These are phyloP conservation scores for Pristionchus pacificus DNA, from an alignment of 1,140 invertebrate genomes.

Conservation along the genomic window DNA sequence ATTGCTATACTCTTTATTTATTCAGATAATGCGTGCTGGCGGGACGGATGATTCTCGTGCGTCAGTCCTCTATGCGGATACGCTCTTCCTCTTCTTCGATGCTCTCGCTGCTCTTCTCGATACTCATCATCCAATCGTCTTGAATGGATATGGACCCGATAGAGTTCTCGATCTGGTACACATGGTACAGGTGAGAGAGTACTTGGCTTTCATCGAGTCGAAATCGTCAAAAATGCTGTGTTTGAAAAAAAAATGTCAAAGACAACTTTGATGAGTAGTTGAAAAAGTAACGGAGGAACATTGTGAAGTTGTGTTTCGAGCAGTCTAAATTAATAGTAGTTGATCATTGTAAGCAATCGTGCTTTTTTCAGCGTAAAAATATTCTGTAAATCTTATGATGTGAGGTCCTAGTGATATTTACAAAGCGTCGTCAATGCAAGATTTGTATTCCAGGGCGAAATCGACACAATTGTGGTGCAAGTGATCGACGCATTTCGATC, in stretches of 20 bases:
- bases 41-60: constrained; percentile 69
- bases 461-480: constrained; percentile 1
- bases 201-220: neutral
- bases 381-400: too few species aligned
- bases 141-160: constrained; percentile 79
- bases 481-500: neutral
- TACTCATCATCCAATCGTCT: constrained; percentile 79
- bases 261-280: too few species aligned
- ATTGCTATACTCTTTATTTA: too few species aligned
- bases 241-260: too few species aligned
- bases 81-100: constrained; percentile 79
- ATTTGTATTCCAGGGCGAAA: constrained; percentile 10
- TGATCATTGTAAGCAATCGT: too few species aligned
- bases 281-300: too few species aligned
- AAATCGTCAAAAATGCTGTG: too few species aligned
- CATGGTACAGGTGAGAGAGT: constrained; percentile 42
- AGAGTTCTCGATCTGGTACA: constrained; percentile 47
- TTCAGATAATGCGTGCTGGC: constrained; percentile 50
- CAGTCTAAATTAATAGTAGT: too few species aligned
- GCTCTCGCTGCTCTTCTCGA: constrained; percentile 41
- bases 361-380: too few species aligned
- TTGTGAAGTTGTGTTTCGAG: too few species aligned
- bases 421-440: constrained; percentile 16
- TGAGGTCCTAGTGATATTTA: too few species aligned
- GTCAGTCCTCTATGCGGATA: constrained; percentile 75